These are phyloP conservation scores for Muscina levida DNA, from an alignment of 2,888 invertebrate species.

Conservation along the genomic window DNA sequence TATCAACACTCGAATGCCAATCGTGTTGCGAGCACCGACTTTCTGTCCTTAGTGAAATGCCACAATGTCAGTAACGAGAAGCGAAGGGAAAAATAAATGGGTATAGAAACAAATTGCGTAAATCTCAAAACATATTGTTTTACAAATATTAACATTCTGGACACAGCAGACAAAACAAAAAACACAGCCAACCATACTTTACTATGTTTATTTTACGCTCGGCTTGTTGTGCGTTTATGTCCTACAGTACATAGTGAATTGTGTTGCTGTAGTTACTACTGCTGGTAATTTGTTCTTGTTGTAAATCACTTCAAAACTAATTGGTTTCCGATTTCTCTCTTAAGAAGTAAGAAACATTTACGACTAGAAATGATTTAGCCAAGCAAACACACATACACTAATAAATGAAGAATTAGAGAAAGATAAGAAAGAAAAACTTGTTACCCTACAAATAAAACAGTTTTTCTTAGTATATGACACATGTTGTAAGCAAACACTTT, in stretches of 20 bases:
- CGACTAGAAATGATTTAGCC: constrained; percentile 60
- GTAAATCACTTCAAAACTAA: constrained; percentile 64
- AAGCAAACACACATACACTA: constrained; percentile 3
- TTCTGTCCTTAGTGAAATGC: neutral
- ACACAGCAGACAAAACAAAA: constrained; percentile 29
- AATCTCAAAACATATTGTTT: constrained; percentile 50
- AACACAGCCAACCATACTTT: constrained; percentile 2
- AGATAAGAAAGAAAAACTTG: constrained; percentile 4
- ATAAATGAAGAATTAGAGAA: constrained; percentile 34
- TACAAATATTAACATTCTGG: constrained; percentile 58
- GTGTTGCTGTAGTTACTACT: constrained; percentile 11
- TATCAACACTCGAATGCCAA: constrained; percentile 25
- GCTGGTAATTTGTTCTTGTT: constrained; percentile 36
- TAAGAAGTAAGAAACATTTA: constrained; percentile 59
- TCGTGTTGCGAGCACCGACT: neutral
- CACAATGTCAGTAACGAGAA: neutral
- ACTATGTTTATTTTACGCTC: neutral
- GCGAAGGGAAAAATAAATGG: neutral
- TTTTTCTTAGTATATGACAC: too few species aligned
- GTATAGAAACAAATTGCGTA: constrained; percentile 45
- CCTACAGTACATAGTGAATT: constrained; percentile 3
- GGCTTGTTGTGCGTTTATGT: neutral
- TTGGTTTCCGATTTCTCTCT: constrained; percentile 64
- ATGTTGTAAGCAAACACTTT: too few species aligned
- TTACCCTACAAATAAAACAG: constrained; percentile 25